phyloP scores from a whole-genome alignment of 1,140 invertebrate genomes.

The Eupristina koningsbergeri region DNA sequence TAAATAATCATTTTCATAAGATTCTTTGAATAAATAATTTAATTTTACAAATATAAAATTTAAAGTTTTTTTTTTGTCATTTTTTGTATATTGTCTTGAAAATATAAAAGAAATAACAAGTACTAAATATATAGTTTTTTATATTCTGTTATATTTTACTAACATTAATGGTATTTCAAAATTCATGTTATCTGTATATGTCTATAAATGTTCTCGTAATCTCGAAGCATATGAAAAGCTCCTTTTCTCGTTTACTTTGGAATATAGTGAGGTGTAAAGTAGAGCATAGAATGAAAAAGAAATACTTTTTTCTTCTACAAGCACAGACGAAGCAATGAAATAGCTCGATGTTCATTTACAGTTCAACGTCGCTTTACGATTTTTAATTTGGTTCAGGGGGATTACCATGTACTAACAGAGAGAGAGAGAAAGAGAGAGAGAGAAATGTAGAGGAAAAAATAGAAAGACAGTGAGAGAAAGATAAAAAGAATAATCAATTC shows the following conservation, averaged over 20 bases:
- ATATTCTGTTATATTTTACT: not conserved
- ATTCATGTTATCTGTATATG: not conserved
- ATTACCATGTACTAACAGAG: slow-evolving; percentile 48
- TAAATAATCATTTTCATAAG: too few relatives aligned
- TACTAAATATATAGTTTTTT: not conserved
- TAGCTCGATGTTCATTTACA: slow-evolving; percentile 57
- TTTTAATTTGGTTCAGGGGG: slow-evolving; percentile 57
- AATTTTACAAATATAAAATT: too few relatives aligned
- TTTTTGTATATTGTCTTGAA: too few relatives aligned
- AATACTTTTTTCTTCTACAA: not conserved
- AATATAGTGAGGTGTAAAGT: not conserved
- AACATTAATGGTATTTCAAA: slow-evolving; percentile 10
- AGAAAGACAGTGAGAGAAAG: slow-evolving; percentile 17
- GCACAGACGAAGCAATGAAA: slow-evolving; percentile 36
- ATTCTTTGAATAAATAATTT: too few relatives aligned
- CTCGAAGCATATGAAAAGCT: not conserved
- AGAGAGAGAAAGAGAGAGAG: slow-evolving; percentile 8
- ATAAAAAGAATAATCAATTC: slow-evolving; percentile 52
- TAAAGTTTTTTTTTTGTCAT: too few relatives aligned
- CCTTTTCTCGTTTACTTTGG: slow-evolving; percentile 11
- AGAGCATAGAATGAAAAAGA: not conserved
- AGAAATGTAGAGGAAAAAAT: not conserved
- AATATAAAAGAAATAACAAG: too few relatives aligned
- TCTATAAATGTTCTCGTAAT: not conserved
- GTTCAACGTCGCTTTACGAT: slow-evolving; percentile 57